phyloP scores from a whole-genome alignment of 2,113 vertebrate species.

The Microtus montanus region DNA sequence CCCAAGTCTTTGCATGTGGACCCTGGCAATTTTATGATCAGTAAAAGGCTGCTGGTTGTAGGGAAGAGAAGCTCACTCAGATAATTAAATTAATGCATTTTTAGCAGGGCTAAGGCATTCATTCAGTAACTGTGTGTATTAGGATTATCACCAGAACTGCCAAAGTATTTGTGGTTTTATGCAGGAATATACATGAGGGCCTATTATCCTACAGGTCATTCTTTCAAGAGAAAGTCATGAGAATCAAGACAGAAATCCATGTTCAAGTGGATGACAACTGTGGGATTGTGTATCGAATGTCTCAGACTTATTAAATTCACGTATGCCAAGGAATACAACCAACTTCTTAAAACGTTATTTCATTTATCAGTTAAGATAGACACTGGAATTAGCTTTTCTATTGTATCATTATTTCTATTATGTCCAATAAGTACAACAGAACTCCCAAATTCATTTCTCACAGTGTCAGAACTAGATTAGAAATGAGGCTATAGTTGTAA shows the following conservation, averaged over 20 bases:
- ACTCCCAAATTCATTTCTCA: neutral
- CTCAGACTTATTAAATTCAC: neutral
- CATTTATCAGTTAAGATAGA: constrained; percentile 44
- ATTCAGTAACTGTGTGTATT: neutral
- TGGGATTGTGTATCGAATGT: neutral
- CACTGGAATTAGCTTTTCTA: neutral
- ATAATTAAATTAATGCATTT: neutral
- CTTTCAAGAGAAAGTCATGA: neutral
- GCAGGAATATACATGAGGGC: neutral
- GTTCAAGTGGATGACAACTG: neutral
- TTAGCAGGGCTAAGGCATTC: neutral
- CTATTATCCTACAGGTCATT: neutral
- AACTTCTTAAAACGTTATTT: constrained; percentile 8
- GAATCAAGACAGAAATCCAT: neutral
- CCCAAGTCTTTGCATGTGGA: neutral
- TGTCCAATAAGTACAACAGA: neutral
- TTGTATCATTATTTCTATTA: neutral
- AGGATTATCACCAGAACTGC: neutral
- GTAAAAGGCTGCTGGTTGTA: neutral
- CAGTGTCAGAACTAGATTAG: neutral
- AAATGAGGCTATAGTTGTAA: neutral
- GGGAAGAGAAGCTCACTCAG: neutral
- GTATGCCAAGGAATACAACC: neutral
- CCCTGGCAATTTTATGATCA: neutral
- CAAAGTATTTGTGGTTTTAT: neutral